phyloP scores from a whole-genome alignment of 2,888 invertebrate species.

The Alentia gelatinosa region DNA sequence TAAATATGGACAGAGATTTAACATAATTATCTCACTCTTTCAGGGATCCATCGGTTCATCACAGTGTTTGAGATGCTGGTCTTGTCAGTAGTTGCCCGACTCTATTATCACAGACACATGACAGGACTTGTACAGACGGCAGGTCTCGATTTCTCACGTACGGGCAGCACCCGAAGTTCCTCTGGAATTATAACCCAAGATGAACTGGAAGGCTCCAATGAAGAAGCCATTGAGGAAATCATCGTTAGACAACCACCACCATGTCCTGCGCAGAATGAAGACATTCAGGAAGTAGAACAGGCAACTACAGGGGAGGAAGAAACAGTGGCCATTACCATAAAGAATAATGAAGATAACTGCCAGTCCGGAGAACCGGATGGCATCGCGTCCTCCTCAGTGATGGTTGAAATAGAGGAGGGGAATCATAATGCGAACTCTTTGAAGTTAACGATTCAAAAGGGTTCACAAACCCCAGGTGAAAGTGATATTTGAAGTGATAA shows the following conservation, averaged over 20 bases:
- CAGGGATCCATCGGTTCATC: constrained; percentile 24
- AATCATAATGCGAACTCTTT: background rate
- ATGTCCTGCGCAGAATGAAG: background rate
- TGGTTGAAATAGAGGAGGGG: too few species aligned
- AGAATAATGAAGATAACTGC: background rate
- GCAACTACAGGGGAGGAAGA: background rate
- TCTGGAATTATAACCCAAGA: background rate
- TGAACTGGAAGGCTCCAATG: background rate
- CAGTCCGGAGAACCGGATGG: too few species aligned
- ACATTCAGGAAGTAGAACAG: background rate
- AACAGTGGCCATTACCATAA: background rate
- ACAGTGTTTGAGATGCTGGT: constrained; percentile 45
- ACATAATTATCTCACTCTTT: background rate
- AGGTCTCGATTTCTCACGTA: background rate
- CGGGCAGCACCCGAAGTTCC: background rate
- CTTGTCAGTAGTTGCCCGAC: background rate
- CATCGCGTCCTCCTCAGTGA: too few species aligned
- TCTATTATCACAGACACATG: constrained; percentile 22
- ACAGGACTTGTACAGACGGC: background rate
- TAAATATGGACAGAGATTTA: background rate
- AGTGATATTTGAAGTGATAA: too few species aligned
- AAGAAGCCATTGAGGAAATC: background rate
- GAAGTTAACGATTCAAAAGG: too few species aligned
- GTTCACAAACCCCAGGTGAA: too few species aligned
- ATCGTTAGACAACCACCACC: background rate